Evolutionary conservation across 2,888 invertebrate genomes (phyloP), one percentile per base, ranked within the genome.

Genomic region (Digitonthophagus gazella): DNA sequence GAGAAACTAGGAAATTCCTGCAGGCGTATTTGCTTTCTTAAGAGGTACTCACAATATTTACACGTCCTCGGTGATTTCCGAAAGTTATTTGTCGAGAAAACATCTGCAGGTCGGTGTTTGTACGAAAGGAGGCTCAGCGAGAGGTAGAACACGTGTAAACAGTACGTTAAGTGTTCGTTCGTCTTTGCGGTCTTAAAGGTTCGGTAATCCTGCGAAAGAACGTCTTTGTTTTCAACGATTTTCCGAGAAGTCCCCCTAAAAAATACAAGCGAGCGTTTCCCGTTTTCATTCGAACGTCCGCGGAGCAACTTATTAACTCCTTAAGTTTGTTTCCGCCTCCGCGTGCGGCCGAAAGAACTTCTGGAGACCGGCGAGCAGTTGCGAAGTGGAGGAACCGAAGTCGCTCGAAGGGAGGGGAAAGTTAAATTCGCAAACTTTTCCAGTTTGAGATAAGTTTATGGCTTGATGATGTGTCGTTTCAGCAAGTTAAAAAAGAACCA

Each of bases 341-440:
- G 28, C 28, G 28, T 44, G 11, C 28, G 28, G 28, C 8, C 18
- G 3, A 6, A 18, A 61, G 58, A 19, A 58, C 18, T 18, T 61
- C 22, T 8, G 11, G 22, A n/a, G n/a, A 16, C 19, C 14, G 22
- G 22, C 18, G 15, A 16, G 11, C 18, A 2, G 18, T 61, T 8
- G 16, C 18, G 20, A 19, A 18, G 20, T 11, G 20, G 61, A 61
- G 20, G 18, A 61, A 15, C 65, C 6, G 20, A 20, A 20, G 28
- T 20, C 58, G 15, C 28, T 58, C 44, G 57, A 5, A 28, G 54
- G 16, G 14, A 6, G 22, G 64, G 68, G 67, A 58, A 69, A 70
- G 65, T 70, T 70, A 68, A 68, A 70, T 70, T 68, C 63, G 57
- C 57, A 57, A 70, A 70, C 63, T 70, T 70, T 70, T 66, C 70